A percentile compares a stretch with the other conserved stretches of the same genome.
These are phyloP conservation scores for Crematogaster levior DNA, from an alignment of 2,888 invertebrate species.

Conservation along the genomic window DNA sequence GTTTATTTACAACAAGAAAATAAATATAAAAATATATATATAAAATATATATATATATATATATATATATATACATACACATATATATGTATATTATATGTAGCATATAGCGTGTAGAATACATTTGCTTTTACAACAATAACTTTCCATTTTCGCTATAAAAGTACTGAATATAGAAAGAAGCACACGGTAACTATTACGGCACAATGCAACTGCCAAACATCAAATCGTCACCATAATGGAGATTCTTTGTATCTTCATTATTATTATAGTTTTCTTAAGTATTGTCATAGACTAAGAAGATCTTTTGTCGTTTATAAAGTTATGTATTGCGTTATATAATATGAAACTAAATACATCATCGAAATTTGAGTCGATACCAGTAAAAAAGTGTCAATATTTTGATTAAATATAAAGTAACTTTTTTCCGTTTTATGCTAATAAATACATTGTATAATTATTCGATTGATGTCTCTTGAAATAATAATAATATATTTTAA, in stretches of 20 bases:
- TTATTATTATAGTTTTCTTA: background rate
- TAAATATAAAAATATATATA: background rate
- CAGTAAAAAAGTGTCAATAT: background rate
- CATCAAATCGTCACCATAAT: slow-evolving; percentile 41
- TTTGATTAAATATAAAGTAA: slow-evolving; percentile 16
- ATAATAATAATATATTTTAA: background rate
- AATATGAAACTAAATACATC: background rate
- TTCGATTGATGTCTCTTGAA: background rate
- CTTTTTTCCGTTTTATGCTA: background rate
- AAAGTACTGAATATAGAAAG: slow-evolving; percentile 13
- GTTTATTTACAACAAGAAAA: slow-evolving; percentile 11
- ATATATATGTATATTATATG: background rate
- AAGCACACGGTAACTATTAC: slow-evolving; percentile 37
- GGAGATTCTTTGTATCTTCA: background rate
- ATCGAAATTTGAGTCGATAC: background rate
- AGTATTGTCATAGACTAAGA: background rate
- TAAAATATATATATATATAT: background rate
- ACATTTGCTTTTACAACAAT: slow-evolving; percentile 35
- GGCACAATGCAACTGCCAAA: slow-evolving; percentile 48
- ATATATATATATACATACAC: slow-evolving; percentile 13
- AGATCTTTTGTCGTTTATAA: background rate
- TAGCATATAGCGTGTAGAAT: slow-evolving; percentile 2
- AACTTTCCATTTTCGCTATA: slow-evolving; percentile 27
- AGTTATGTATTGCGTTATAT: slow-evolving; percentile 3
- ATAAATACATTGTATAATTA: slow-evolving; percentile 9